Conservation (phyloP, 2,113 vertebrate species). For the Oophaga pumilio region DNA sequence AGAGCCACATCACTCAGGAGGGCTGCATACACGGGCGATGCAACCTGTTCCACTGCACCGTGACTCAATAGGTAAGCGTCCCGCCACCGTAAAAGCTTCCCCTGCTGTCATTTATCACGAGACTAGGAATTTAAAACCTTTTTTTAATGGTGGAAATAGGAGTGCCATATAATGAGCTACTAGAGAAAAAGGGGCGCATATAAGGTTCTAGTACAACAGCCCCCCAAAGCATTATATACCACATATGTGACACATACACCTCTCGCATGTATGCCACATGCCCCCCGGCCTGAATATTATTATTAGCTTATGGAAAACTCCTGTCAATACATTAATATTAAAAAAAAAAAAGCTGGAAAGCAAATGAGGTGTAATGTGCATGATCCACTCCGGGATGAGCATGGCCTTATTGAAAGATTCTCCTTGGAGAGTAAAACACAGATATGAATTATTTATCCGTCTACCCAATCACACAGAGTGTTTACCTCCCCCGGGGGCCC, state of each 20-base stretch:
- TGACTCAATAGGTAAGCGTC: no score
- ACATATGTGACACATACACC: neutral
- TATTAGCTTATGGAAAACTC: neutral
- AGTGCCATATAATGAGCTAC: no score
- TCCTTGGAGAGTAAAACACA: slow-evolving; percentile 31
- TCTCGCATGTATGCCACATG: neutral
- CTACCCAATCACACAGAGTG: slow-evolving; percentile 36
- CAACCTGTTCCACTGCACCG: no score
- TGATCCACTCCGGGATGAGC: neutral
- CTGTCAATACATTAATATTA: slow-evolving; percentile 5
- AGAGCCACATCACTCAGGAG: no score
- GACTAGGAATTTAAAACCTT: no score
- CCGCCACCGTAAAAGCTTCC: no score
- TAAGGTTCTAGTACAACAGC: no score
- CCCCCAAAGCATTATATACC: neutral
- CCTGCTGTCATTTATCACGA: no score
- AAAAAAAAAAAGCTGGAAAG: neutral
- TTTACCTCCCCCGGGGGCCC: slow-evolving; percentile 29
- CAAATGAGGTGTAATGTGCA: neutral
- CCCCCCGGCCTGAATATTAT: neutral
- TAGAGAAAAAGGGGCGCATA: no score
- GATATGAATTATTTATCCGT: slow-evolving; percentile 31
- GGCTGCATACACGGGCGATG: no score
- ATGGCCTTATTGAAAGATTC: neutral
- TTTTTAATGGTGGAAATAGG: no score